Evolutionary conservation across 1,140 invertebrate species (phyloP).

Genomic region (Atopsyche davidsoni): DNA sequence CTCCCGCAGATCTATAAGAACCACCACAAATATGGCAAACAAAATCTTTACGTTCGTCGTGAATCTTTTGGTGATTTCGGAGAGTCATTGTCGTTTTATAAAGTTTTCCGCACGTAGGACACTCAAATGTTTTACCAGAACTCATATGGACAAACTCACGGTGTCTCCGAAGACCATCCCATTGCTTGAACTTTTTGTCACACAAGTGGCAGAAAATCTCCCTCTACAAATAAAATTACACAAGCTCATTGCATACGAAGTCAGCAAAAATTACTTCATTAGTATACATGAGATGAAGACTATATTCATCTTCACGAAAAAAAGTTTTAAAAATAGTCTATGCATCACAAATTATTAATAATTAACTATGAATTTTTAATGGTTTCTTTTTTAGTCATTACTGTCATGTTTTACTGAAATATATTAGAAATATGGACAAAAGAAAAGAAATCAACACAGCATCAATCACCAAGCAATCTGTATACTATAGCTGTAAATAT

Average conservation of each 20-base stretch:
- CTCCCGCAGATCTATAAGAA: constrained; percentile 32
- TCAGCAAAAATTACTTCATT: too few species aligned
- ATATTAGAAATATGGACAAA: too few species aligned
- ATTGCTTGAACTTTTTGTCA: constrained; percentile 38
- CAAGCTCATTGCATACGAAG: background rate
- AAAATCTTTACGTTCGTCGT: constrained; percentile 33
- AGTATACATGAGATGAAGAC: too few species aligned
- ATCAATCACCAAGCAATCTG: too few species aligned
- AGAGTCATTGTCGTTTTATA: constrained; percentile 36
- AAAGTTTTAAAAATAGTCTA: too few species aligned
- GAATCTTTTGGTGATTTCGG: constrained; percentile 35
- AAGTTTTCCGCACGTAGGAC: constrained; percentile 38
- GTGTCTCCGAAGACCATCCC: constrained; percentile 38
- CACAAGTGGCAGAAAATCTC: constrained; percentile 36
- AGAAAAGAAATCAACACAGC: too few species aligned
- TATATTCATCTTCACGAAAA: too few species aligned
- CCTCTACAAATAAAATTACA: constrained; percentile 29
- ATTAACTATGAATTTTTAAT: too few species aligned
- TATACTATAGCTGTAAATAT: too few species aligned
- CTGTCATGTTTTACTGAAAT: too few species aligned
- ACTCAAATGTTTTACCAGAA: constrained; percentile 34
- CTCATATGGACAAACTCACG: constrained; percentile 34
- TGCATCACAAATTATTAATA: too few species aligned
- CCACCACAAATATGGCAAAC: constrained; percentile 44
- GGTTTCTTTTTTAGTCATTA: too few species aligned